Base-by-base conservation (phyloP, 2,797 vertebrate species). In the Podarcis siculus region DNA sequence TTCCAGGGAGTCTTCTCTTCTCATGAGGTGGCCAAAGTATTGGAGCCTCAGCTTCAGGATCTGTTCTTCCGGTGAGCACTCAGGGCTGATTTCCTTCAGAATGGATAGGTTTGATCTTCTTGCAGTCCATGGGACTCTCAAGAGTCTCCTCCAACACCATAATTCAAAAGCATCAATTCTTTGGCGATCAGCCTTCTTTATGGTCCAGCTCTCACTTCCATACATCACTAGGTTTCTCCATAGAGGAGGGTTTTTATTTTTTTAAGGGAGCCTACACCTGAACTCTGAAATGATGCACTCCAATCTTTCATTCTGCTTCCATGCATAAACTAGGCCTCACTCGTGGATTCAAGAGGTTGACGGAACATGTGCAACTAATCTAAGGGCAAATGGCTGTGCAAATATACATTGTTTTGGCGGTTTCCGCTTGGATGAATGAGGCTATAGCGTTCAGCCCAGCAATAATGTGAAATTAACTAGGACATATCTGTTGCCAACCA, bases 331-430 rank as follows among this genome's bases (percentile, higher is more conserved):
- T 13, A 4, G 7, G 17, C 32, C 42, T 25, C 61, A 42, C 30
- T 80, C 21, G 35, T 84, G 79, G 49, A 67, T 87, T 75, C 27
- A 81, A 42, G 61, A 13, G 13, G 55, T 15, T 66, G 55, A 19
- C 6, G 21, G 13, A 2, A 17, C 13, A 64, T 5, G 35, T 19
- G 30, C 21, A 61, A 55, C 55, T 85, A 17, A 73, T 85, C 58
- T 85, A 25, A 49, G 76, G 30, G 8, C 49, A 58, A 75, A 32
- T 30, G 19, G 45, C 71, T 66, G 39, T 55, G 77, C 72, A 85
- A 89, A 80, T 83, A 88, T 84, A 30, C 32, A 84, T 72, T 79
- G 76, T 61, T 84, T 79, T 83, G 67, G 49, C 75, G 77, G 87
- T 81, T 82, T 86, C 71, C 25, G 37, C 79, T 58, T 89, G 61